These are phyloP conservation scores for Chromis chromis DNA, from an alignment of 2,797 vertebrate genomes.

Conservation along the genomic window DNA sequence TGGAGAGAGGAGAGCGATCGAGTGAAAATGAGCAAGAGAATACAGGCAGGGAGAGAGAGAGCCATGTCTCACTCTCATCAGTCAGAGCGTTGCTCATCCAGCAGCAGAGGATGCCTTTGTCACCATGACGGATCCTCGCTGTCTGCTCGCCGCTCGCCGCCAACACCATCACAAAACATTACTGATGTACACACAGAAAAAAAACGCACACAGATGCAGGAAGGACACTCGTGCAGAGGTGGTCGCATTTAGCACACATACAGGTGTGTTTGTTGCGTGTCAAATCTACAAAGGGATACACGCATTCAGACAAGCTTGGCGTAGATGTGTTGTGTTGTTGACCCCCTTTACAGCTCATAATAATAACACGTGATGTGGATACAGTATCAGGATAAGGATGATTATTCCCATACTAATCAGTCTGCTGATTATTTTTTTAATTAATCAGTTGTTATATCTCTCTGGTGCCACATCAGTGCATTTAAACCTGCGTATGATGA, in stretches of 20 bases:
- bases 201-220: conserved; percentile 30
- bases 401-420: not conserved
- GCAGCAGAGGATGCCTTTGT: conserved; percentile 71
- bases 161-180: conserved; percentile 70
- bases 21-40: conserved; percentile 68
- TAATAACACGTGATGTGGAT: not conserved
- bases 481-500: no score
- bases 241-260: conserved; percentile 28
- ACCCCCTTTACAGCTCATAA: not conserved
- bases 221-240: conserved; percentile 14
- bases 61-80: conserved; percentile 71
- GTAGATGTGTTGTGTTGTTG: not conserved
- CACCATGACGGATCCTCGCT: conserved; percentile 72
- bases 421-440: not conserved
- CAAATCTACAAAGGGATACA: not conserved
- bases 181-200: conserved; percentile 48
- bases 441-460: not conserved
- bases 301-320: not conserved
- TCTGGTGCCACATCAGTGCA: no score
- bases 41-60: conserved; percentile 37
- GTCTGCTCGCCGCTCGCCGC: conserved; percentile 63
- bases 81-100: conserved; percentile 75
- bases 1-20: conserved; percentile 54
- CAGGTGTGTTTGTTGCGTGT: conserved; percentile 11
- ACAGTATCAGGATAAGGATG: not conserved